Percentiles rank a stretch among this genome's conserved stretches.
These are phyloP conservation scores for Zaprionus gabonicus DNA, from an alignment of 1,140 invertebrate species.

Conservation along the genomic window DNA sequence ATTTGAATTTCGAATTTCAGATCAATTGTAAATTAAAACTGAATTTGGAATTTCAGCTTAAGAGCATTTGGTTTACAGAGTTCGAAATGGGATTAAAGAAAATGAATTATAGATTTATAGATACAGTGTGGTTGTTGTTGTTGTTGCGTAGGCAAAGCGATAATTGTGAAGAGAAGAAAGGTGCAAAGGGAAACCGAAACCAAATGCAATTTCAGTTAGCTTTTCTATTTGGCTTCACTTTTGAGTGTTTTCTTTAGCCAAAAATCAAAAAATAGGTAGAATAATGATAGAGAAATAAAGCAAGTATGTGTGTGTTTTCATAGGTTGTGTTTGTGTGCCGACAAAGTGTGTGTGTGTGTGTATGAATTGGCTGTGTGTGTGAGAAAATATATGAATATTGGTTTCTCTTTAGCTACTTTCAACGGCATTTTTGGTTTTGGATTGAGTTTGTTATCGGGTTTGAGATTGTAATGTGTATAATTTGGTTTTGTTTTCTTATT, in stretches of 20 bases:
- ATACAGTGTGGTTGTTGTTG: slow-evolving; percentile 14
- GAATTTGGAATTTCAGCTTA: slow-evolving; percentile 19
- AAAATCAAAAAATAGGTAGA: not conserved
- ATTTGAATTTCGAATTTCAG: not conserved
- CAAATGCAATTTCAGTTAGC: slow-evolving; percentile 11
- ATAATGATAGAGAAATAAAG: slow-evolving; percentile 2
- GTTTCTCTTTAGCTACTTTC: slow-evolving; percentile 53
- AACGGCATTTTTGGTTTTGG: slow-evolving; percentile 38
- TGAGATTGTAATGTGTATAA: slow-evolving; percentile 36
- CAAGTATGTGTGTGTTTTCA: slow-evolving; percentile 24
- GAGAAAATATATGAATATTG: slow-evolving; percentile 51
- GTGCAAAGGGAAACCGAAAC: slow-evolving; percentile 3
- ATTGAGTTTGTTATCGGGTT: slow-evolving; percentile 41
- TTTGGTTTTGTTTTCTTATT: slow-evolving; percentile 7
- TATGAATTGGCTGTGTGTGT: slow-evolving; percentile 28
- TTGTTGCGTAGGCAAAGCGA: not conserved
- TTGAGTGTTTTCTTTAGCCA: slow-evolving; percentile 1
- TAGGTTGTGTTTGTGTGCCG: slow-evolving; percentile 25
- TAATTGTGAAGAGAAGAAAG: slow-evolving; percentile 9
- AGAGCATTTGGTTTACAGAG: slow-evolving; percentile 27
- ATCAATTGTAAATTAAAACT: slow-evolving; percentile 15
- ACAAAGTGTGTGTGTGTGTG: slow-evolving; percentile 41
- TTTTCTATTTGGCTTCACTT: slow-evolving; percentile 1
- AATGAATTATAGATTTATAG: slow-evolving; percentile 1
- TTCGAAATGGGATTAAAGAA: slow-evolving; percentile 6